Evolutionary conservation across 2,888 invertebrate species (phyloP).

Genomic region (Serrognathus titanus): DNA sequence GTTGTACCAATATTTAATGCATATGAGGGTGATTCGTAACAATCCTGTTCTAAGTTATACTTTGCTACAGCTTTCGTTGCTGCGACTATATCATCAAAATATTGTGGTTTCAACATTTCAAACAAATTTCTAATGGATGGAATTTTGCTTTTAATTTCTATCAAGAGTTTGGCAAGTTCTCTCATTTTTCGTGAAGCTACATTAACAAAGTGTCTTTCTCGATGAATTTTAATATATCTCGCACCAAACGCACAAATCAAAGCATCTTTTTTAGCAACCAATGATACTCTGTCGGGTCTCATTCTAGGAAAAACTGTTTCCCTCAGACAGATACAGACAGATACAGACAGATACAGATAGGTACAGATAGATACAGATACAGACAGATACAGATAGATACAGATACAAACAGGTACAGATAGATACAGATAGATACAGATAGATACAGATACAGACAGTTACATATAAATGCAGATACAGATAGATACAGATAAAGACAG

Average conservation of each 20-base stretch:
- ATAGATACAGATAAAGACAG: too few relatives aligned
- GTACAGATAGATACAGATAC: too few relatives aligned
- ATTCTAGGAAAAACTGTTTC: constrained; percentile 11
- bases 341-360: too few relatives aligned
- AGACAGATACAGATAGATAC: too few relatives aligned
- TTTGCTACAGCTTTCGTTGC: not conserved
- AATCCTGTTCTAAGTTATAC: not conserved
- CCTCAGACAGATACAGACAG: too few relatives aligned
- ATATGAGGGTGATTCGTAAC: not conserved
- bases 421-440: too few relatives aligned
- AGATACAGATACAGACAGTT: too few relatives aligned
- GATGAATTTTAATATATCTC: not conserved
- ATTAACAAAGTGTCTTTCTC: constrained; percentile 4
- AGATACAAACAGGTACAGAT: too few relatives aligned
- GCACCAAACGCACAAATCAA: constrained; percentile 12
- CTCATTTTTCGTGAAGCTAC: constrained; percentile 2
- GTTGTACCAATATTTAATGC: not conserved
- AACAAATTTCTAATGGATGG: not conserved
- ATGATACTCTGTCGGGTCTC: constrained; percentile 12
- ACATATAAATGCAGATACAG: too few relatives aligned
- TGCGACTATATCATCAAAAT: not conserved
- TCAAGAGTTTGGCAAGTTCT: not conserved
- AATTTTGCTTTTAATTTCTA: not conserved
- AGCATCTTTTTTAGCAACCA: constrained; percentile 12
- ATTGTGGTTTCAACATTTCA: not conserved